Evolutionary conservation across 1,140 invertebrate species (phyloP), one percentile per base, ranked within the genome.

Genomic region (Venturia canescens): DNA sequence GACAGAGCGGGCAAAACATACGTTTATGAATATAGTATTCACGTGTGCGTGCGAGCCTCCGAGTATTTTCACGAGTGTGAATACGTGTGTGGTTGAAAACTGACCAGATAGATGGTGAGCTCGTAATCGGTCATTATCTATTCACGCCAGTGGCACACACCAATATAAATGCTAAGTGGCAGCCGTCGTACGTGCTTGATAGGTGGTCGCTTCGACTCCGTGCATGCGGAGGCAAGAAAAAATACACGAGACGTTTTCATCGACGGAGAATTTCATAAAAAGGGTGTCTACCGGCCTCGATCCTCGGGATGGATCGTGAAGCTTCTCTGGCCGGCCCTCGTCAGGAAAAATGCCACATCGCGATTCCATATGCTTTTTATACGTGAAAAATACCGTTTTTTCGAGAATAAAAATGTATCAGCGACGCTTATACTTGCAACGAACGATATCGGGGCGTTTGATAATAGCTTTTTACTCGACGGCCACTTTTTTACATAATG

Each of bases 111-210:
- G 76, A 76, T 74, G 74, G 80, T 70, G 44, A 60, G 80, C 80
- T 60, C 66, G 71, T 80, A 83, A 83, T 67, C 72, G 80, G 82
- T 83, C 80, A 83, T 83, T 83, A 83, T 83, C 82, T 83, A 83
- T 83, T 83, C 82, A 83, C 82, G 82, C 82, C 82, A 83, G 63
- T 81, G 74, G 82, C 79, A 75, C 79, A 78, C 80, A 80, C 82
- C 80, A 83, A 83, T 83, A 83, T 83, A 81, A 83, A 83, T 81
- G 82, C 82, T 81, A 83, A 83, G 82, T 83, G 82, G 80, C 60
- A 44, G 69, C 66, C 31, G 34, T 60, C 21, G 57, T 83, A 77
- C 79, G 23, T 71, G 44, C 50, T 69, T 79, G 80, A 75, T 67
- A 53, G 82, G 77, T 81, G 76, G 74, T 81, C 80, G 76, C 34